Evolutionary conservation across 2,797 vertebrate species (phyloP).

Genomic region (Ispidina lecontei): DNA sequence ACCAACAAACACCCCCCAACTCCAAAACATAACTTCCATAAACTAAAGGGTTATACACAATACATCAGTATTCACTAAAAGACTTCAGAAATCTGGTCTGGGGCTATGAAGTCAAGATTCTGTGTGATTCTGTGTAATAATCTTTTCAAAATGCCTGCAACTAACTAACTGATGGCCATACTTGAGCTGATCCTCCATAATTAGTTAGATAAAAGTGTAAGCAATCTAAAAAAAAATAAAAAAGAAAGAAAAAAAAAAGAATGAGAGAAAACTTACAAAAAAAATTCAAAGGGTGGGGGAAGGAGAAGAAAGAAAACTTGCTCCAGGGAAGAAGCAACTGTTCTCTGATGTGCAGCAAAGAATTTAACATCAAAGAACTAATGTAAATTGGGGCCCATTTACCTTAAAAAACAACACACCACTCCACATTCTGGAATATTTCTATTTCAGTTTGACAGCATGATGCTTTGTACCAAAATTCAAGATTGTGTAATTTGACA

Average conservation of each 20-base stretch:
- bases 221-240: constrained; percentile 42
- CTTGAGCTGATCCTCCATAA: constrained; percentile 73
- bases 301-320: constrained; percentile 72
- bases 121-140: not conserved
- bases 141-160: constrained; percentile 70
- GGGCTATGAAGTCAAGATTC: constrained; percentile 26
- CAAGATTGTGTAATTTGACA: constrained; percentile 66
- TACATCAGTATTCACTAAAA: not conserved
- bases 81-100: constrained; percentile 48
- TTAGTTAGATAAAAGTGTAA: constrained; percentile 74
- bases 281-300: constrained; percentile 41
- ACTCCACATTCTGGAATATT: constrained; percentile 69
- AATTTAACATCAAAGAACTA: constrained; percentile 83
- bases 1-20: not conserved
- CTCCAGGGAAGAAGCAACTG: constrained; percentile 81
- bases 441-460: constrained; percentile 68
- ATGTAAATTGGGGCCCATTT: constrained; percentile 80
- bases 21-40: not conserved
- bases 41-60: not conserved
- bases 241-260: not conserved
- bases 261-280: not conserved
- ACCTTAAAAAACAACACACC: constrained; percentile 72
- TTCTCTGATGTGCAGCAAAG: constrained; percentile 82
- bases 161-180: constrained; percentile 65
- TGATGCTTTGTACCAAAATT: constrained; percentile 65